These are phyloP conservation scores for Neopelma chrysocephalum DNA, from an alignment of 2,797 vertebrate species.

Conservation along the genomic window DNA sequence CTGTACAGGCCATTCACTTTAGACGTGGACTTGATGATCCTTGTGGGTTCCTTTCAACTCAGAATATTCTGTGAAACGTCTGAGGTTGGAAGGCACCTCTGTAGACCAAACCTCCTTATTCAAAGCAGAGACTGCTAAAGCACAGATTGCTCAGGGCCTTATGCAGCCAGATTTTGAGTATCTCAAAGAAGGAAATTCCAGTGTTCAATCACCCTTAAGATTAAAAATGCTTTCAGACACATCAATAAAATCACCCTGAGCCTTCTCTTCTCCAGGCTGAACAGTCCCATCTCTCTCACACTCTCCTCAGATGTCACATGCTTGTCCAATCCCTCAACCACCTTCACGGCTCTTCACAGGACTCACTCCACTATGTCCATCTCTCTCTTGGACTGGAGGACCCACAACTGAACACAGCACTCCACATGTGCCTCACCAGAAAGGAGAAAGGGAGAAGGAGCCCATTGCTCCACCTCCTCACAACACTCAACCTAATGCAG, in stretches of 20 bases:
- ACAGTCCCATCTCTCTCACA: background rate
- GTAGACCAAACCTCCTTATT: background rate
- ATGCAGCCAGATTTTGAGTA: background rate
- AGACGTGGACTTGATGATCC: background rate
- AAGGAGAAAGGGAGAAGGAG: background rate
- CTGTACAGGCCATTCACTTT: background rate
- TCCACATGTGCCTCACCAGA: background rate
- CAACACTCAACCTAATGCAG: background rate
- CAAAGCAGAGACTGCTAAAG: background rate
- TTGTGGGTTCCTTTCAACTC: background rate
- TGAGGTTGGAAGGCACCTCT: background rate
- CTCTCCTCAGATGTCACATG: background rate
- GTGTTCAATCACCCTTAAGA: background rate
- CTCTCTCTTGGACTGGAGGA: background rate
- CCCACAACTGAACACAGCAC: background rate
- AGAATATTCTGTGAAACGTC: background rate
- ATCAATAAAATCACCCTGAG: background rate
- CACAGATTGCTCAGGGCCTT: background rate
- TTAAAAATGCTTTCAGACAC: background rate
- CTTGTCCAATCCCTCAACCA: background rate
- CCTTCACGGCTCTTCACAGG: fast-evolving
- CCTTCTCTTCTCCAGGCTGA: background rate
- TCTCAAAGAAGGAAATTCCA: background rate
- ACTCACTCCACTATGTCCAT: background rate
- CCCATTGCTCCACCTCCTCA: background rate